Percentiles rank a stretch among this genome's conserved stretches.
Conservation (phyloP, 2,113 vertebrate species). For the Chlorodrepanis virens region DNA sequence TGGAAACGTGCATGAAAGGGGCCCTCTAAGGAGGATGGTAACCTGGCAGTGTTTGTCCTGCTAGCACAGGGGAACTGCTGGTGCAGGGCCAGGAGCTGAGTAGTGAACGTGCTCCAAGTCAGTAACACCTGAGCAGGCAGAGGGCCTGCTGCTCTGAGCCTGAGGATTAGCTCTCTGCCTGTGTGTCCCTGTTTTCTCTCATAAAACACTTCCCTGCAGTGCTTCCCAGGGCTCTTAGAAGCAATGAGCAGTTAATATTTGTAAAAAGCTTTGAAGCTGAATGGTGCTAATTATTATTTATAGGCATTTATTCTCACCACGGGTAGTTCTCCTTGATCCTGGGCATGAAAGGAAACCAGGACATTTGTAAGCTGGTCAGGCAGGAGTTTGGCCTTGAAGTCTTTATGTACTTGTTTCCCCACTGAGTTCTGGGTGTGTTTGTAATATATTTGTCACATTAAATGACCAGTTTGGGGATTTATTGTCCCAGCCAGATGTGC, state of each 20-base stretch:
- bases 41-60: background rate
- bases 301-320: background rate
- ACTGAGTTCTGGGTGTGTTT: background rate
- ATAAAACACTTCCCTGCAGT: constrained; percentile 15
- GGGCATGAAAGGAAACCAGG: constrained; percentile 24
- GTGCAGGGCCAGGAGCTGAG: background rate
- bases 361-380: constrained; percentile 3
- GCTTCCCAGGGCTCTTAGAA: background rate
- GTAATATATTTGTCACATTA: background rate
- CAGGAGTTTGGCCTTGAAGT: background rate
- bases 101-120: background rate
- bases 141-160: background rate
- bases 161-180: background rate
- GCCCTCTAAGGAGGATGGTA: background rate
- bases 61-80: background rate
- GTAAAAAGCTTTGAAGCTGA: constrained; percentile 43
- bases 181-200: background rate
- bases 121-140: background rate
- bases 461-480: background rate
- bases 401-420: background rate
- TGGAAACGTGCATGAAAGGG: background rate
- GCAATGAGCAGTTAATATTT: background rate
- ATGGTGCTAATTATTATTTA: constrained; percentile 42
- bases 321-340: constrained; percentile 14
- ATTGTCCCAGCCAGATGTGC: background rate